phyloP scores from a whole-genome alignment of 1,140 invertebrate species.

The Capitella teleta region DNA sequence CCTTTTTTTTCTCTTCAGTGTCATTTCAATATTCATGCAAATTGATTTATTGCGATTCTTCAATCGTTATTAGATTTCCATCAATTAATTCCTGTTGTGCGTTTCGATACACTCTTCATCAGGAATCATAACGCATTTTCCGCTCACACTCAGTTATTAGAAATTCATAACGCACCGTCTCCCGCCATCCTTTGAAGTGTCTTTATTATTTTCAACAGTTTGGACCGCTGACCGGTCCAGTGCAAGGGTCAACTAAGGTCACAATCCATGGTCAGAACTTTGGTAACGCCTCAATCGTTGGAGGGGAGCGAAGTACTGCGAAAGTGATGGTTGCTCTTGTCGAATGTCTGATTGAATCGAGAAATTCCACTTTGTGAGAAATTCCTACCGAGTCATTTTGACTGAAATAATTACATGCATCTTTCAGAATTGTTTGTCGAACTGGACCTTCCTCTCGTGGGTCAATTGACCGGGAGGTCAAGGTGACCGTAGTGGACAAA shows the following conservation, averaged over 20 bases:
- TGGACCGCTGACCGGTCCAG: constrained; percentile 30
- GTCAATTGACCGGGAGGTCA: constrained; percentile 8
- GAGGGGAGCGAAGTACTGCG: neutral
- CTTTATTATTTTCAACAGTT: constrained; percentile 20
- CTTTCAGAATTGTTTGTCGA: constrained; percentile 3
- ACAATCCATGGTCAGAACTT: constrained; percentile 35
- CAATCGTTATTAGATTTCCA: too few relatives aligned
- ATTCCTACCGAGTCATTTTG: neutral
- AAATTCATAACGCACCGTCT: too few relatives aligned
- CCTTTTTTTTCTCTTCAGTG: neutral
- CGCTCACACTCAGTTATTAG: too few relatives aligned
- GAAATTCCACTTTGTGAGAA: constrained; percentile 9
- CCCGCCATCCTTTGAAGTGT: neutral
- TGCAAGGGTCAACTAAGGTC: constrained; percentile 29
- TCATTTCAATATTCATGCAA: too few relatives aligned
- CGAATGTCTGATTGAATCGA: neutral
- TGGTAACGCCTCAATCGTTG: constrained; percentile 16
- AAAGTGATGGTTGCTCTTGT: constrained; percentile 4
- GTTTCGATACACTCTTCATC: too few relatives aligned
- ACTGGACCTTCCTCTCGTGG: neutral
- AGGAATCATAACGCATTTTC: too few relatives aligned
- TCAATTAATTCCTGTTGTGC: too few relatives aligned
- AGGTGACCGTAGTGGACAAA: constrained; percentile 10
- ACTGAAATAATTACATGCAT: neutral
- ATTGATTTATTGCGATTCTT: too few relatives aligned